Evolutionary conservation across 2,888 invertebrate genomes (phyloP), one percentile per base, ranked within the genome.

Genomic region (Ochropleura plecta): DNA sequence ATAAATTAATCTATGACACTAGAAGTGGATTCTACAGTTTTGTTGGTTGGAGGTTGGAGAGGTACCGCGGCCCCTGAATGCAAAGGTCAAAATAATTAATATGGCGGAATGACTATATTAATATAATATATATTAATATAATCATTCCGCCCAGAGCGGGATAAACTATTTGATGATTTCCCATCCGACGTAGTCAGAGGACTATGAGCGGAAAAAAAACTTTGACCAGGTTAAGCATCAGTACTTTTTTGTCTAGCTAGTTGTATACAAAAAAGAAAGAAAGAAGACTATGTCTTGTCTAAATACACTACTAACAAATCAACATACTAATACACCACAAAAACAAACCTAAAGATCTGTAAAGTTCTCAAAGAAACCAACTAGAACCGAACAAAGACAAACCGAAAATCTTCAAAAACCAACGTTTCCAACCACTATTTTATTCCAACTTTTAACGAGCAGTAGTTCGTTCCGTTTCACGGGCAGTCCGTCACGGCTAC

Each of bases 381-480:
- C 30, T 30, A n/a, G 0, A 57, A 8, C 16, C 18, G 49, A 72
- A 78, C 59, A 64, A 66, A 69, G 71, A 76, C 67, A 73, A 65
- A 57, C 68, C 40, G 76, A 69, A 75, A 63, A 63, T 67, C 81
- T 77, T 83, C 72, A 84, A 85, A 88, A 85, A 84, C 74, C 78
- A 72, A 71, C 84, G 65, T 79, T 83, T 83, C 76, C 82, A 85
- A 76, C 76, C 84, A 82, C 78, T 87, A 85, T 85, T 88, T 88
- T 85, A 87, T 83, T 78, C 81, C 79, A 85, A 86, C 82, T 86
- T 86, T 85, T 86, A 86, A 87, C 89, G 89, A 88, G 87, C 82
- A 82, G 83, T 80, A 81, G 87, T 84, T 79, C 86, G 86, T 87
- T 89, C 86, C 84, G 87, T 85, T 88, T 73, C 85, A 78, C 83